A percentile compares a stretch with the other conserved stretches of the same genome.
These are phyloP conservation scores for Eupeodes luniger DNA, from an alignment of 2,888 invertebrate genomes.

Conservation along the genomic window DNA sequence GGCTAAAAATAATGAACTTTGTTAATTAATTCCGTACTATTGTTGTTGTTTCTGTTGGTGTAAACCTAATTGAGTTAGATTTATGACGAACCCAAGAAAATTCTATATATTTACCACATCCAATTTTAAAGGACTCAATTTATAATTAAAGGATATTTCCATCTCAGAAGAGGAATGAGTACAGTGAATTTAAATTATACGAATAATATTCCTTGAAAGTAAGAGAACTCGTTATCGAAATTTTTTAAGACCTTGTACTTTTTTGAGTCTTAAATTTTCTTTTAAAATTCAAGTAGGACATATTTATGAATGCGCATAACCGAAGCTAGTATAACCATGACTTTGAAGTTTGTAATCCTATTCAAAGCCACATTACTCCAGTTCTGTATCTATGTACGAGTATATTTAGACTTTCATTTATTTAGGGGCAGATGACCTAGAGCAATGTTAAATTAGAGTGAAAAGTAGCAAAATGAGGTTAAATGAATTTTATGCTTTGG, in stretches of 20 bases:
- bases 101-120: background rate
- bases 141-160: slow-evolving; percentile 2
- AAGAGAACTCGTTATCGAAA: background rate
- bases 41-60: too few species aligned
- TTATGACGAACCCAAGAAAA: background rate
- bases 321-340: too few species aligned
- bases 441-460: slow-evolving; percentile 1
- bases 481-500: slow-evolving; percentile 12
- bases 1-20: background rate
- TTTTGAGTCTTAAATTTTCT: too few species aligned
- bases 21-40: slow-evolving; percentile 4
- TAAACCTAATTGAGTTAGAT: background rate
- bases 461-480: background rate
- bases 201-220: background rate
- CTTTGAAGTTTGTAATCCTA: too few species aligned
- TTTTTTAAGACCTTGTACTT: too few species aligned
- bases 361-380: too few species aligned
- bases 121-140: background rate
- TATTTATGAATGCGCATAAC: too few species aligned
- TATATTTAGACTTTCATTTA: too few species aligned
- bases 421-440: slow-evolving; percentile 20
- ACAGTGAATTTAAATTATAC: background rate
- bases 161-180: background rate
- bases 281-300: too few species aligned
- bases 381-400: too few species aligned